phyloP scores from a whole-genome alignment of 92 coral and sea anemone species.

The Bergia sp. region DNA sequence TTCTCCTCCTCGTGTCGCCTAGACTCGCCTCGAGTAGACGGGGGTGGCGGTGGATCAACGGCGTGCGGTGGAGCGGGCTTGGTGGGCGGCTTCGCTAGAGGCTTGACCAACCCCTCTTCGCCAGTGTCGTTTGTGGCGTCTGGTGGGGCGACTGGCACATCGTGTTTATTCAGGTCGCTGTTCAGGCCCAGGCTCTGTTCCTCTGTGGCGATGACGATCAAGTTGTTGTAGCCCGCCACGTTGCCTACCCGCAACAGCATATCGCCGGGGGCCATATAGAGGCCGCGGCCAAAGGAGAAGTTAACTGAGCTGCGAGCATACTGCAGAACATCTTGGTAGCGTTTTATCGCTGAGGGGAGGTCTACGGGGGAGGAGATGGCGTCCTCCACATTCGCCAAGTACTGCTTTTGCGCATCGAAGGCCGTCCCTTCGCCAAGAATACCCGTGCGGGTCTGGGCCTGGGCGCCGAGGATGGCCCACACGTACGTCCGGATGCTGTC shows the following conservation, averaged over 20 bases:
- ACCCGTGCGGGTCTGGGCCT: no score
- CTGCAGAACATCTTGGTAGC: neutral
- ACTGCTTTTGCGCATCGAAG: neutral
- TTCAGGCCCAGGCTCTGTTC: conserved; percentile 12
- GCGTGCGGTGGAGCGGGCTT: conserved; percentile 7
- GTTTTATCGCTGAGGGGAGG: neutral
- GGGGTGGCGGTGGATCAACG: conserved; percentile 16
- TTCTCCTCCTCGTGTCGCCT: conserved; percentile 22
- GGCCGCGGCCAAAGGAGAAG: neutral
- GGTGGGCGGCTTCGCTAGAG: conserved; percentile 12
- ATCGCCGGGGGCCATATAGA: neutral
- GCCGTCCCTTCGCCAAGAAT: neutral
- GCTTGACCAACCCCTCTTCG: conserved; percentile 7
- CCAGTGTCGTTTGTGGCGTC: no score
- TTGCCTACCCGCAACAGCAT: neutral
- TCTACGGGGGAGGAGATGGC: conserved; percentile 1
- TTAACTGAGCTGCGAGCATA: neutral
- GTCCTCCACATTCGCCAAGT: neutral
- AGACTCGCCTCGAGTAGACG: conserved; percentile 20
- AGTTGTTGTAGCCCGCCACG: neutral
- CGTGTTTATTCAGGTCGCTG: conserved; percentile 1
- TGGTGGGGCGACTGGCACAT: conserved; percentile 12
- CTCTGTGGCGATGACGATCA: conserved; percentile 18
- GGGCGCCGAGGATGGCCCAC: no score
- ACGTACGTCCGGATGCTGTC: conserved; percentile 22